Percentiles rank a stretch among this genome's conserved stretches.
Evolutionary conservation across 2,113 vertebrate genomes (phyloP).

Genomic region (Miniopterus natalensis): DNA sequence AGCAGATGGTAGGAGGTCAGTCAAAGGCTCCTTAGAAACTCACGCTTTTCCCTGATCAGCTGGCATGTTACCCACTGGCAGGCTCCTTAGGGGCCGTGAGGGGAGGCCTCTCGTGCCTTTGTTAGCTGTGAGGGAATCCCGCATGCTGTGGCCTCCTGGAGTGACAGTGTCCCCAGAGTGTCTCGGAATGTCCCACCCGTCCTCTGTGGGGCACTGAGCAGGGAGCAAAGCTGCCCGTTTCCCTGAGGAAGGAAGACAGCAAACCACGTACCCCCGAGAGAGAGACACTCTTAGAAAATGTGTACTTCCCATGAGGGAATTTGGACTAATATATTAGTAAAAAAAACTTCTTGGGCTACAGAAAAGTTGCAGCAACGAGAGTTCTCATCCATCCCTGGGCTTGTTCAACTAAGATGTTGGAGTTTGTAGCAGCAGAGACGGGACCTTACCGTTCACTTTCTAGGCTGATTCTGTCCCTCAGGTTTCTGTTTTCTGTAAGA

Average conservation of each 20-base stretch:
- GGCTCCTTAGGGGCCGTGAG: not conserved
- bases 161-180: not conserved
- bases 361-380: not conserved
- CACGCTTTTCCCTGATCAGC: slow-evolving; percentile 23
- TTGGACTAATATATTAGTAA: not conserved
- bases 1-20: slow-evolving; percentile 69
- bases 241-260: not conserved
- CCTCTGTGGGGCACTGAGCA: not conserved
- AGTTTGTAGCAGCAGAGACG: not conserved
- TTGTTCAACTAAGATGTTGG: not conserved
- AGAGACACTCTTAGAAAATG: not conserved
- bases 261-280: not conserved
- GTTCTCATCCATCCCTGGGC: not conserved
- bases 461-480: not conserved
- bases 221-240: not conserved
- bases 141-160: not conserved
- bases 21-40: slow-evolving; percentile 53
- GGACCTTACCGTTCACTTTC: not conserved
- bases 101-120: not conserved
- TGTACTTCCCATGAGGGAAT: not conserved
- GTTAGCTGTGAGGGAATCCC: not conserved
- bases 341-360: not conserved
- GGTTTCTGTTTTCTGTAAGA: not conserved
- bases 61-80: slow-evolving; percentile 46
- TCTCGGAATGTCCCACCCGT: not conserved